Conservation (phyloP, 1,140 invertebrate species). For the Drosophila yakuba region DNA sequence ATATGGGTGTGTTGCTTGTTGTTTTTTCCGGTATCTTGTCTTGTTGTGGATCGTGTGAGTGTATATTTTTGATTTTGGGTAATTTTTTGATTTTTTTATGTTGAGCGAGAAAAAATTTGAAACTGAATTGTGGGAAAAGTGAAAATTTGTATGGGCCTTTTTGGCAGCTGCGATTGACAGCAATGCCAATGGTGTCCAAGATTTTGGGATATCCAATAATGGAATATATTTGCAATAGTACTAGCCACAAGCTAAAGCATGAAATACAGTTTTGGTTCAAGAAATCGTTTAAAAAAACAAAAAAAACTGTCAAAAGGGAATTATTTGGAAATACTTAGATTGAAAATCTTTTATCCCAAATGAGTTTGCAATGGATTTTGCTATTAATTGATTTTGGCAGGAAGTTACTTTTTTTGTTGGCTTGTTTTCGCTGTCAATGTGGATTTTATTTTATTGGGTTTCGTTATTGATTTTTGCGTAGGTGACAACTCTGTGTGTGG, state of each 20-base stretch:
- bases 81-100: slow-evolving; percentile 43
- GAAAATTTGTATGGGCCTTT: slow-evolving; percentile 38
- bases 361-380: slow-evolving; percentile 10
- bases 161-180: slow-evolving; percentile 26
- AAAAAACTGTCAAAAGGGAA: too few relatives aligned
- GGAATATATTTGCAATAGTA: too few relatives aligned
- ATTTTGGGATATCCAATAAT: neutral
- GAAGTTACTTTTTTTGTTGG: slow-evolving; percentile 27
- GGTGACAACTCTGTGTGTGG: slow-evolving; percentile 54
- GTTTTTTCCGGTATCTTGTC: slow-evolving; percentile 9
- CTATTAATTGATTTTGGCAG: neutral
- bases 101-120: slow-evolving; percentile 64
- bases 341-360: too few relatives aligned
- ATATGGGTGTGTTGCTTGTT: slow-evolving; percentile 8
- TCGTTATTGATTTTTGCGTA: slow-evolving; percentile 60
- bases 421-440: slow-evolving; percentile 28
- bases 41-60: slow-evolving; percentile 18
- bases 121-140: slow-evolving; percentile 63
- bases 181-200: slow-evolving; percentile 36
- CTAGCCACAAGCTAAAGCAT: too few relatives aligned
- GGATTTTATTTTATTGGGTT: slow-evolving; percentile 33
- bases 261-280: too few relatives aligned
- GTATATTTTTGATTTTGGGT: slow-evolving; percentile 55
- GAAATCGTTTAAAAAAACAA: too few relatives aligned
- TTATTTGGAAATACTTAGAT: too few relatives aligned